Conservation (phyloP, 2,888 invertebrate genomes). For the Drosophila koepferae region DNA sequence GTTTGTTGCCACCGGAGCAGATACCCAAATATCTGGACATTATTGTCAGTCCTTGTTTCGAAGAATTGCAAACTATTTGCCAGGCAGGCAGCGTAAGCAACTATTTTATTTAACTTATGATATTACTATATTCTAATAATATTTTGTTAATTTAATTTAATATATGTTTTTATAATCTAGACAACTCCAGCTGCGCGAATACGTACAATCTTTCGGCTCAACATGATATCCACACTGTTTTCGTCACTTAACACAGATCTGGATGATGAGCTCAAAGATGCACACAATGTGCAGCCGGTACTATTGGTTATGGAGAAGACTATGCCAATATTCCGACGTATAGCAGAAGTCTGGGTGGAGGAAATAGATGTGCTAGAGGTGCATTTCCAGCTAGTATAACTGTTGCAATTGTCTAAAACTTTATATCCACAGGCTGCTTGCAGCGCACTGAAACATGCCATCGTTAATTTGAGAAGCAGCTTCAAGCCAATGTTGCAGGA, state of each 20-base stretch:
- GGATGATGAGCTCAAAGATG: constrained; percentile 73
- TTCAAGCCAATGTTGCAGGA: constrained; percentile 89
- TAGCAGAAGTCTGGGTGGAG: constrained; percentile 88
- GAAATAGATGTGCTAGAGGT: constrained; percentile 89
- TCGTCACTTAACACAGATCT: constrained; percentile 87
- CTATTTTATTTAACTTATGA: not conserved
- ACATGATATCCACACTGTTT: constrained; percentile 89
- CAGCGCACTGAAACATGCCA: constrained; percentile 90
- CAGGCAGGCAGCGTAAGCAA: constrained; percentile 85
- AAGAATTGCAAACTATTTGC: constrained; percentile 87
- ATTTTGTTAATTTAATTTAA: not conserved
- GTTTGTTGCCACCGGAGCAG: constrained; percentile 88
- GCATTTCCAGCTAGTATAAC: constrained; percentile 37
- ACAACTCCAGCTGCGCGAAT: constrained; percentile 73
- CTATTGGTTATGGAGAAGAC: constrained; percentile 87
- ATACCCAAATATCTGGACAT: constrained; percentile 90
- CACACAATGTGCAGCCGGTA: constrained; percentile 86
- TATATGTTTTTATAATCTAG: constrained; percentile 10
- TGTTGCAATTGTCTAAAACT: not conserved
- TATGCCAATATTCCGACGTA: constrained; percentile 88
- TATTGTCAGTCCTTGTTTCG: constrained; percentile 89
- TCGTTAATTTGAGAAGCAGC: constrained; percentile 90
- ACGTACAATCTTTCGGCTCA: constrained; percentile 88
- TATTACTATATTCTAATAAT: no score
- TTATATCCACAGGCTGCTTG: constrained; percentile 88